Conservation (phyloP, 2,888 invertebrate genomes). For the Microchrysa polita region DNA sequence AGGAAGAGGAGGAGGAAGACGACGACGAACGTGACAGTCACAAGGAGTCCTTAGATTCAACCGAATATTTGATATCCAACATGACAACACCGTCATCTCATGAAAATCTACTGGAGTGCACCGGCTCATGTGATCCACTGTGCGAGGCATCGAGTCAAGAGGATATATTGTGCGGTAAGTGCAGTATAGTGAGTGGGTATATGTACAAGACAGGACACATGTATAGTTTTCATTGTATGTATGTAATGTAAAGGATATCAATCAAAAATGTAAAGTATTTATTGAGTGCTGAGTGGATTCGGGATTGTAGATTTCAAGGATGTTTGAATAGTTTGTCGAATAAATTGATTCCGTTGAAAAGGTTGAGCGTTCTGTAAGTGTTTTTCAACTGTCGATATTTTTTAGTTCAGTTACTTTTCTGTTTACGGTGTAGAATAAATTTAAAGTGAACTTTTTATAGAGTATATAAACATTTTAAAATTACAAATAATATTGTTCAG, state of each 20-base stretch:
- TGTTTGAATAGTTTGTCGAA: background rate
- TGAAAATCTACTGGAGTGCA: constrained; percentile 55
- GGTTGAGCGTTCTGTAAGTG: background rate
- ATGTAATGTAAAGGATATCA: background rate
- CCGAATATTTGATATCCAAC: constrained; percentile 55
- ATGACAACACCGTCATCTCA: constrained; percentile 57
- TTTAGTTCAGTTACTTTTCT: too few relatives aligned
- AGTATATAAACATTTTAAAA: too few relatives aligned
- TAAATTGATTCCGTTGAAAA: background rate
- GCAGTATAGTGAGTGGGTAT: too few relatives aligned
- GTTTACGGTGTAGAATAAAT: too few relatives aligned
- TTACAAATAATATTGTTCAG: too few relatives aligned
- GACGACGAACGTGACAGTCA: constrained; percentile 54
- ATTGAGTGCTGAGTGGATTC: background rate
- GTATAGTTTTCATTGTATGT: constrained; percentile 2
- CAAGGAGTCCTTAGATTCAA: constrained; percentile 58
- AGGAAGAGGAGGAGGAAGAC: constrained; percentile 42
- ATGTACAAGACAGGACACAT: background rate
- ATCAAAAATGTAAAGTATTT: background rate
- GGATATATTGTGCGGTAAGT: constrained; percentile 35
- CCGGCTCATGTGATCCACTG: constrained; percentile 56
- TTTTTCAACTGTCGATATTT: too few relatives aligned
- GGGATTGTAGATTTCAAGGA: background rate
- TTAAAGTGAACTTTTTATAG: too few relatives aligned
- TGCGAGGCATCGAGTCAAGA: constrained; percentile 49